A percentile compares a stretch with the other conserved stretches of the same genome.
phyloP scores from a whole-genome alignment of 2,888 invertebrate species.

The Diaperis boleti region DNA sequence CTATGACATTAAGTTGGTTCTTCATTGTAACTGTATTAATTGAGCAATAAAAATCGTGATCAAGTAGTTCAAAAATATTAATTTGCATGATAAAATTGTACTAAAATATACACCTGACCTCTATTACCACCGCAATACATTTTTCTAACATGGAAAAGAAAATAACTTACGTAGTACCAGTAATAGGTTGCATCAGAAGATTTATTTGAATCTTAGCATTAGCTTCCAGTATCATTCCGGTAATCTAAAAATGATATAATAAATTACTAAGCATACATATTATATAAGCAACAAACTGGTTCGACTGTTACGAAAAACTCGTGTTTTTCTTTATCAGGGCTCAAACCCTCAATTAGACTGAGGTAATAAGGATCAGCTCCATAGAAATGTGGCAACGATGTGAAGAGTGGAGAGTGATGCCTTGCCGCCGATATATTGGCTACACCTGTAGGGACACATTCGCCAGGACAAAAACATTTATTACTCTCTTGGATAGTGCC shows the following conservation, averaged over 20 bases:
- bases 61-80: too few relatives aligned
- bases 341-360: slow-evolving; percentile 76
- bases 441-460: slow-evolving; percentile 79
- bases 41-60: too few relatives aligned
- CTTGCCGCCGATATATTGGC: slow-evolving; percentile 84
- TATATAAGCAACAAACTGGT: slow-evolving; percentile 70
- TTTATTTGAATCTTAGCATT: slow-evolving; percentile 85
- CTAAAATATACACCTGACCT: too few relatives aligned
- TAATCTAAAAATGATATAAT: slow-evolving; percentile 67
- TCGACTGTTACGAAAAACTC: slow-evolving; percentile 82
- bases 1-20: too few relatives aligned
- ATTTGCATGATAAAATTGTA: neutral
- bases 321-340: slow-evolving; percentile 77
- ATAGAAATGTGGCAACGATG: slow-evolving; percentile 88
- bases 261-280: too few relatives aligned
- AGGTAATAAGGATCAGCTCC: slow-evolving; percentile 78
- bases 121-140: too few relatives aligned
- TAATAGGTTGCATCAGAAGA: slow-evolving; percentile 76
- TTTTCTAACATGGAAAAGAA: neutral
- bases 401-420: slow-evolving; percentile 84
- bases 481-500: slow-evolving; percentile 73
- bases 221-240: slow-evolving; percentile 83
- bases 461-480: slow-evolving; percentile 79
- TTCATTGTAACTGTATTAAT: too few relatives aligned
- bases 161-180: slow-evolving; percentile 72